Evolutionary conservation across 2,888 invertebrate genomes (phyloP).

Genomic region (Melinopterus prodromus): DNA sequence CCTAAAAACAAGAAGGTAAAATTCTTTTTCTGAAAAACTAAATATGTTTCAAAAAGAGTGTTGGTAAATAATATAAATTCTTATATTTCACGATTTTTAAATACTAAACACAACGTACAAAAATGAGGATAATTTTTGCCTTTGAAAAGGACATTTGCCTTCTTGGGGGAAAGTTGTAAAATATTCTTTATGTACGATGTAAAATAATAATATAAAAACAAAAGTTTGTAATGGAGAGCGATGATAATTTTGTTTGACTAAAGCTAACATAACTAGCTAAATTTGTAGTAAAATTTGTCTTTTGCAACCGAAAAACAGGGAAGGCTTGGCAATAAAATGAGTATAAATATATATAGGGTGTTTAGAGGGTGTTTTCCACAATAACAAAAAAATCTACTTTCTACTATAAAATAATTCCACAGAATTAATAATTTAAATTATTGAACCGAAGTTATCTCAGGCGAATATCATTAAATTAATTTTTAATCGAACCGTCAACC

Average conservation of each 20-base stretch:
- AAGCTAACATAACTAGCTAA: too few species aligned
- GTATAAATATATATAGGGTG: too few species aligned
- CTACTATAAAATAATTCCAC: too few species aligned
- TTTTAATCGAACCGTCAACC: background rate
- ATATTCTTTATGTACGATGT: background rate
- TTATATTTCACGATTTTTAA: too few species aligned
- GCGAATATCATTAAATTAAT: background rate
- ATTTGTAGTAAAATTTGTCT: too few species aligned
- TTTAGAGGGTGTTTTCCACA: too few species aligned
- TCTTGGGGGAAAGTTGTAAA: background rate
- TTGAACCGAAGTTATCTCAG: background rate
- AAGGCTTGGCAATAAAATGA: background rate
- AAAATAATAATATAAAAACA: background rate
- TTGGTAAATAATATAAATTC: too few species aligned
- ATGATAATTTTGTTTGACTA: background rate
- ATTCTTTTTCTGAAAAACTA: background rate
- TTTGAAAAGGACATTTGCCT: background rate
- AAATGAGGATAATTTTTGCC: too few species aligned
- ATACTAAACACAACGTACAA: too few species aligned
- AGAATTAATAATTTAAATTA: background rate
- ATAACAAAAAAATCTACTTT: too few species aligned
- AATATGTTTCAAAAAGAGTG: background rate
- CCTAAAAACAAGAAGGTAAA: background rate
- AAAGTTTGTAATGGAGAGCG: background rate
- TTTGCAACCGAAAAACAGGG: too few species aligned